These are phyloP conservation scores for Pentamera pediparva DNA, from an alignment of 53 echinoderm and acorn worm species.

Conservation along the genomic window DNA sequence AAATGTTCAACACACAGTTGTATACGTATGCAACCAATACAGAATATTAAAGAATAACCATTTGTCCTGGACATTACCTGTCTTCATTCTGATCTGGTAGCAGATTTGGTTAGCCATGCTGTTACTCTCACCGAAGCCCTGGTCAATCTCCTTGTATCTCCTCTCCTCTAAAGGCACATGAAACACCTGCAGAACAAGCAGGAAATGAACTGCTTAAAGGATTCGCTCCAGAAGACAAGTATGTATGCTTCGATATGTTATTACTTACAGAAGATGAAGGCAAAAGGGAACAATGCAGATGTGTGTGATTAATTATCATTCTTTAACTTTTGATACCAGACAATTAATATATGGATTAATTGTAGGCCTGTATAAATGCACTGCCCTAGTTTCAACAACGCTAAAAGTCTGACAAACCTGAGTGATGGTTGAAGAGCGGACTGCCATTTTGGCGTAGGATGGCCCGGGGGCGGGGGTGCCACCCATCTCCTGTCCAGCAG, in stretches of 20 bases:
- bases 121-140: slow-evolving; percentile 93
- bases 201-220: too few relatives aligned
- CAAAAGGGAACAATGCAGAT: too few relatives aligned
- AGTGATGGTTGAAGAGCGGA: slow-evolving; percentile 99
- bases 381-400: too few relatives aligned
- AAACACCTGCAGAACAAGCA: slow-evolving; percentile 64
- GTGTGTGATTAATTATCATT: too few relatives aligned
- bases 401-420: slow-evolving; percentile 88
- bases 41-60: neutral
- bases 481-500: slow-evolving; percentile 5
- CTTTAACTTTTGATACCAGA: too few relatives aligned
- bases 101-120: slow-evolving; percentile 90
- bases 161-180: slow-evolving; percentile 99
- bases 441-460: slow-evolving; percentile 97
- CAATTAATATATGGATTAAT: too few relatives aligned
- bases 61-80: slow-evolving; percentile 33
- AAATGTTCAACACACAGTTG: too few relatives aligned
- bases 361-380: too few relatives aligned
- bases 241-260: too few relatives aligned
- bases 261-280: too few relatives aligned
- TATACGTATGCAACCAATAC: too few relatives aligned
- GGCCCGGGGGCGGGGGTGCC: slow-evolving; percentile 42
- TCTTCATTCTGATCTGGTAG: slow-evolving; percentile 71
- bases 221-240: too few relatives aligned
- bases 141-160: slow-evolving; percentile 91